Evolutionary conservation across 1,140 invertebrate species (phyloP).

Genomic region (Babylonia areolata): DNA sequence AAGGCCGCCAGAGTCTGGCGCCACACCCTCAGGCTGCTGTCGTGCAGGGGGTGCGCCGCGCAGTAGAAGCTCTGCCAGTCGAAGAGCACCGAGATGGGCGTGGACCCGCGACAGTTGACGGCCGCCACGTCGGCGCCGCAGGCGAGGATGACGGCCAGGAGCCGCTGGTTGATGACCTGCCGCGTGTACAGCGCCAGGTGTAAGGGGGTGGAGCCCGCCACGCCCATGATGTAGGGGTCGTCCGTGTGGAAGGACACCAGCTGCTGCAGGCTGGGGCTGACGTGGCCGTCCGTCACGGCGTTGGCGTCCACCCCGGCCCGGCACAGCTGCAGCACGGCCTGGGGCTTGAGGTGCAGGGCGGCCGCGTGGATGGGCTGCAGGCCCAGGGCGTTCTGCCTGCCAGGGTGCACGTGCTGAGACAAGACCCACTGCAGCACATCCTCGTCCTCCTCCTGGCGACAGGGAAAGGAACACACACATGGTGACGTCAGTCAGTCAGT

Average conservation of each 20-base stretch:
- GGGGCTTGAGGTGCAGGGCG: slow-evolving; percentile 23
- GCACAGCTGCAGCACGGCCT: slow-evolving; percentile 31
- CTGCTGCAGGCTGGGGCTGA: slow-evolving; percentile 33
- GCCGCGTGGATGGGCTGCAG: slow-evolving; percentile 38
- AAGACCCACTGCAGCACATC: slow-evolving; percentile 31
- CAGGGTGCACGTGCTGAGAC: slow-evolving; percentile 22
- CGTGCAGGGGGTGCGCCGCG: slow-evolving; percentile 25
- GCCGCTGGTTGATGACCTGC: slow-evolving; percentile 28
- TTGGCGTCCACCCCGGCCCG: slow-evolving; percentile 38
- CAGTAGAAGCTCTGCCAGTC: slow-evolving; percentile 39
- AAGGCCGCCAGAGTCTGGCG: slow-evolving; percentile 16
- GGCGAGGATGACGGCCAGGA: slow-evolving; percentile 24
- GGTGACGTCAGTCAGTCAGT: not conserved
- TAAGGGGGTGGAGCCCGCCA: slow-evolving; percentile 30
- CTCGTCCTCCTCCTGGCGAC: slow-evolving; percentile 34
- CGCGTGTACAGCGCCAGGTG: slow-evolving; percentile 36
- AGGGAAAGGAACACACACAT: not conserved
- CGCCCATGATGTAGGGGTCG: slow-evolving; percentile 38
- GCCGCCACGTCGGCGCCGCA: slow-evolving; percentile 3
- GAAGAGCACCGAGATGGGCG: slow-evolving; percentile 31
- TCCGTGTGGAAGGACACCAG: slow-evolving; percentile 38
- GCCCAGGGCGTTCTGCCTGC: slow-evolving; percentile 33
- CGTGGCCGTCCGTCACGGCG: slow-evolving; percentile 33
- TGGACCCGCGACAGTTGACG: slow-evolving; percentile 34
- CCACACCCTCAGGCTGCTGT: slow-evolving; percentile 25